A percentile compares a stretch with the other conserved stretches of the same genome.
These are phyloP conservation scores for Vesta saturnalis DNA, from an alignment of 2,888 invertebrate species.

Conservation along the genomic window DNA sequence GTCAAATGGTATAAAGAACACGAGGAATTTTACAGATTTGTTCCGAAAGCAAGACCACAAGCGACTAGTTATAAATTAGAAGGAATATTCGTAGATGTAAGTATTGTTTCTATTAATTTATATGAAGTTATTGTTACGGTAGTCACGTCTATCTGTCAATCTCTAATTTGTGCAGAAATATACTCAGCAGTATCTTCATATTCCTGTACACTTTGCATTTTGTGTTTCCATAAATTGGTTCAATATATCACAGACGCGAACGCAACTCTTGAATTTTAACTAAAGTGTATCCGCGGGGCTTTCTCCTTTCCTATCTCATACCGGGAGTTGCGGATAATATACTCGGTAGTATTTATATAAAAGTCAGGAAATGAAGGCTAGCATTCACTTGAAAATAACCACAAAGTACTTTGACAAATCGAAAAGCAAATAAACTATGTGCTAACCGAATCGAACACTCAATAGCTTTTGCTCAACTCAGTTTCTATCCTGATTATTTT, in stretches of 20 bases:
- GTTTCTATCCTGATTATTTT: no score
- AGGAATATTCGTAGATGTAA: constrained; percentile 76
- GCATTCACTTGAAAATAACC: constrained; percentile 25
- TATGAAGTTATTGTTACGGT: not conserved
- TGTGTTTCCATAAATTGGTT: constrained; percentile 40
- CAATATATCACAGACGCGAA: constrained; percentile 38
- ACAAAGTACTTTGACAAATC: not conserved
- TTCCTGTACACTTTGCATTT: constrained; percentile 39
- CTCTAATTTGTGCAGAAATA: constrained; percentile 34
- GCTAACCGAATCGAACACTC: no score
- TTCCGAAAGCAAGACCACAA: constrained; percentile 77
- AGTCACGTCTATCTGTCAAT: constrained; percentile 34
- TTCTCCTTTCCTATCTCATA: constrained; percentile 35
- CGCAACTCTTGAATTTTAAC: constrained; percentile 39
- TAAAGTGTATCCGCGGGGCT: constrained; percentile 37
- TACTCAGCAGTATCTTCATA: constrained; percentile 36
- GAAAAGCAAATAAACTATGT: no score
- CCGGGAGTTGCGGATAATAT: constrained; percentile 29
- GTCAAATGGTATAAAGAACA: constrained; percentile 89
- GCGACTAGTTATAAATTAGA: constrained; percentile 77
- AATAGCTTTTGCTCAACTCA: not conserved
- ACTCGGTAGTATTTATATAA: constrained; percentile 36
- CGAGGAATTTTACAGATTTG: constrained; percentile 83
- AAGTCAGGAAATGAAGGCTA: constrained; percentile 22
- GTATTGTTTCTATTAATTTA: constrained; percentile 54